phyloP scores from a whole-genome alignment of 2,888 invertebrate species.

The Clistopyga incitator region DNA sequence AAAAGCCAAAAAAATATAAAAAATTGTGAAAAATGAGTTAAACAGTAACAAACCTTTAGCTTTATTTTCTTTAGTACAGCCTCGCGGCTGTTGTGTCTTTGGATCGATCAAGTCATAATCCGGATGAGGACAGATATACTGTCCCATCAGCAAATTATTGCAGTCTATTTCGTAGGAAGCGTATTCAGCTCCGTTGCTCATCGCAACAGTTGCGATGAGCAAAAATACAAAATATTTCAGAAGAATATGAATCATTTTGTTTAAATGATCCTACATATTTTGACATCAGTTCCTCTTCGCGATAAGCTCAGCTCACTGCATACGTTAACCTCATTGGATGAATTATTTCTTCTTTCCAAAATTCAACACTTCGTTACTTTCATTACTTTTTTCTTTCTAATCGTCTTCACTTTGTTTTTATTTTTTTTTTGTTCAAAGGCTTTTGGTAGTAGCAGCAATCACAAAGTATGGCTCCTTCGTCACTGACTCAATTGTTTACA shows the following conservation, averaged over 20 bases:
- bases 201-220: constrained; percentile 69
- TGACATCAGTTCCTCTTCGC: background rate
- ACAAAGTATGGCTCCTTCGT: background rate
- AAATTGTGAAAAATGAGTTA: too few species aligned
- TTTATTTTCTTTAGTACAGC: constrained; percentile 92
- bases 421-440: background rate
- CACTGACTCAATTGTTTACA: constrained; percentile 32
- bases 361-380: background rate
- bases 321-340: background rate
- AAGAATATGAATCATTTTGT: constrained; percentile 38
- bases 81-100: constrained; percentile 94
- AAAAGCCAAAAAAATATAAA: background rate
- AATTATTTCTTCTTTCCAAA: background rate
- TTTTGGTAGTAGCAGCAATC: background rate
- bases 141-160: constrained; percentile 90
- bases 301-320: background rate
- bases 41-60: constrained; percentile 88
- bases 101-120: constrained; percentile 91
- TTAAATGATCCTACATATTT: constrained; percentile 32
- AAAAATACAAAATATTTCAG: constrained; percentile 66
- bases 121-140: constrained; percentile 93
- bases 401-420: background rate
- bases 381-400: background rate
- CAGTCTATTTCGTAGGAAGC: constrained; percentile 87
- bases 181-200: constrained; percentile 72